These are phyloP conservation scores for Anarsia innoxiella DNA, from an alignment of 2,888 invertebrate species.

Conservation along the genomic window DNA sequence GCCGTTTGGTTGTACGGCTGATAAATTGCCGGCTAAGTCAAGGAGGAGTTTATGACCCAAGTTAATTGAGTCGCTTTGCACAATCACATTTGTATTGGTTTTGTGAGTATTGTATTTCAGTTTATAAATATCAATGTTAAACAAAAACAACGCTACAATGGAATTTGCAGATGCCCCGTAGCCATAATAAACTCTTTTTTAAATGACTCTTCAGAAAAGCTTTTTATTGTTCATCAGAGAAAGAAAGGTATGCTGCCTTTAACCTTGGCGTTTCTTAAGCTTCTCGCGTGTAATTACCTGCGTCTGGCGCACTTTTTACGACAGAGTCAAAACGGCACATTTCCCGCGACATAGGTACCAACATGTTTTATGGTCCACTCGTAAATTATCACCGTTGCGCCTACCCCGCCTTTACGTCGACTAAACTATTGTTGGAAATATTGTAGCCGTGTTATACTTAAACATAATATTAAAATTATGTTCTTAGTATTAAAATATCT, in stretches of 20 bases:
- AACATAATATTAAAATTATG: too few species aligned
- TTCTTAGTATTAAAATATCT: too few species aligned
- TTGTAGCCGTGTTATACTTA: conserved; percentile 2
- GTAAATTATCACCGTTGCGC: conserved; percentile 35
- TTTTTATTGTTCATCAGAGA: neutral
- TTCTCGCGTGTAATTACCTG: conserved; percentile 12
- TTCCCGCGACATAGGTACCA: conserved; percentile 28
- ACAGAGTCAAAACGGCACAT: conserved; percentile 35
- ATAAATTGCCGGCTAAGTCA: conserved; percentile 35
- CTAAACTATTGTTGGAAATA: conserved; percentile 25
- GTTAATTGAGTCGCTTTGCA: conserved; percentile 49
- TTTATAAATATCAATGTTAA: too few species aligned
- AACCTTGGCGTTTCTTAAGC: conserved; percentile 2
- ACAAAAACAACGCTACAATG: too few species aligned
- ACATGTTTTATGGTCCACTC: conserved; percentile 29
- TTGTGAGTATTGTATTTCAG: too few species aligned
- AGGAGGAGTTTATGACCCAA: conserved; percentile 33
- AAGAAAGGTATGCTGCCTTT: neutral
- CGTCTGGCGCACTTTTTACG: conserved; percentile 24
- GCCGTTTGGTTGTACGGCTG: conserved; percentile 32
- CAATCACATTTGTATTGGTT: too few species aligned
- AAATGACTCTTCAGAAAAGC: too few species aligned
- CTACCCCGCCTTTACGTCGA: conserved; percentile 34
- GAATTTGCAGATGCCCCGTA: too few species aligned
- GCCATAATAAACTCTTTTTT: too few species aligned